Evolutionary conservation across 37 sponge, comb jelly and placozoan species (phyloP).

Genomic region (Cladorhizidae sp.): DNA sequence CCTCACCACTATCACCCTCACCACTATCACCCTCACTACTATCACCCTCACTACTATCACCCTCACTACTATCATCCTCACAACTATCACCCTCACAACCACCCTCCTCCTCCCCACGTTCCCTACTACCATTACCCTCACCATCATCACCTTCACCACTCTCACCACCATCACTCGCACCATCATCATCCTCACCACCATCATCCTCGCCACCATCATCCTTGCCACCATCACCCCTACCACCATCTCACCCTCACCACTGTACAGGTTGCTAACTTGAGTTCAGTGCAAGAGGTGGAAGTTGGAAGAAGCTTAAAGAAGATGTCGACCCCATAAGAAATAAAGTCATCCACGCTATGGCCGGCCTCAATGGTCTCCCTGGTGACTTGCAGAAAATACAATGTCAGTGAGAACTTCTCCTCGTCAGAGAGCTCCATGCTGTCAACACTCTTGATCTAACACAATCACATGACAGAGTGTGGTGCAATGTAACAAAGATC

Average conservation of each 20-base stretch:
- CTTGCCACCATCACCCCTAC: no score
- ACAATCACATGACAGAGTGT: no score
- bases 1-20: no score
- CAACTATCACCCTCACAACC: no score
- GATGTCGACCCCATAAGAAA: conserved; percentile 73
- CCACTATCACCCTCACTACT: no score
- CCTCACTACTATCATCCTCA: no score
- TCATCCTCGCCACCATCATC: not conserved
- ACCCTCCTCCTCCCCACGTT: no score
- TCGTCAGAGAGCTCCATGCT: conserved; percentile 41
- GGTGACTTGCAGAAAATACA: conserved; percentile 50
- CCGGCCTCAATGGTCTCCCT: conserved; percentile 47
- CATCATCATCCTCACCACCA: not conserved
- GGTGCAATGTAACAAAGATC: no score
- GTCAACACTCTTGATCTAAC: conserved; percentile 56
- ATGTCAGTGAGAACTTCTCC: conserved; percentile 34
- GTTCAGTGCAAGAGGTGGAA: not conserved
- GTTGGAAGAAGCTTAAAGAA: conserved; percentile 32
- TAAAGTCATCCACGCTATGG: conserved; percentile 52
- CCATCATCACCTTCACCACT: no score
- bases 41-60: no score
- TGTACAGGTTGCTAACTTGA: not conserved
- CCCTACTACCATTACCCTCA: no score
- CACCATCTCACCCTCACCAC: not conserved
- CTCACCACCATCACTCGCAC: no score